Base-by-base conservation (phyloP, 2,888 invertebrate species). In the Eristalis arbustorum region DNA sequence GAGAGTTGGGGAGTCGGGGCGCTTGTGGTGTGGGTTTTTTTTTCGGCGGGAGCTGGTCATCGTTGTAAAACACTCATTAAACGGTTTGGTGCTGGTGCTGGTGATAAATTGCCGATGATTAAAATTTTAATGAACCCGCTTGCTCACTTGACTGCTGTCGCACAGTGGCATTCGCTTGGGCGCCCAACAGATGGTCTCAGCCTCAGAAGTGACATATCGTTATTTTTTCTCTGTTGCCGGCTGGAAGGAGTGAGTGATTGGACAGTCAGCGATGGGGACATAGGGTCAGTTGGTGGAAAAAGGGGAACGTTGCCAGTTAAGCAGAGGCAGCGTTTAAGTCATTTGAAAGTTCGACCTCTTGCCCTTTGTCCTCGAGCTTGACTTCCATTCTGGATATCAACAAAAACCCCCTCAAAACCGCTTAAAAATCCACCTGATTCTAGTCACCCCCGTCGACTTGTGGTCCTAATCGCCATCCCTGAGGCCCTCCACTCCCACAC, bases 91-190 rank as follows among this genome's bases (percentile, higher is more conserved):
- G 22, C 3, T 25, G 23, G 69, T 56, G 61, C 73, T 25, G 59
- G 64, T 85, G 84, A 81, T 72, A 77, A 81, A 85, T 85, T 74
- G 73, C 81, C 69, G 69, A 77, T 85, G 73, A 76, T 85, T 82
- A 78, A 77, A 77, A 74, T 69, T 85, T 81, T 85, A 85, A 85
- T 85, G 85, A 84, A 85, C 66, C 68, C 73, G 77, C 77, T 85
- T 85, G 69, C 63, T 68, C 69, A 75, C 76, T 76, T 69, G 62
- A 34, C 37, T 61, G 18, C 49, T 62, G 69, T 61, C 61, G n/a
- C n/a, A 49, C 42, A 8, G 11, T 23, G 75, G 22, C 22, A 49
- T 49, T 8, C 10, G 18, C 6, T 14, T 25, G 3, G 59, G 23
- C 59, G 25, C 59, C 59, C 49, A 18, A 18, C 49, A 49, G 49